Base-by-base conservation (phyloP, 2,888 invertebrate species). In the Neoscelio sp. region DNA sequence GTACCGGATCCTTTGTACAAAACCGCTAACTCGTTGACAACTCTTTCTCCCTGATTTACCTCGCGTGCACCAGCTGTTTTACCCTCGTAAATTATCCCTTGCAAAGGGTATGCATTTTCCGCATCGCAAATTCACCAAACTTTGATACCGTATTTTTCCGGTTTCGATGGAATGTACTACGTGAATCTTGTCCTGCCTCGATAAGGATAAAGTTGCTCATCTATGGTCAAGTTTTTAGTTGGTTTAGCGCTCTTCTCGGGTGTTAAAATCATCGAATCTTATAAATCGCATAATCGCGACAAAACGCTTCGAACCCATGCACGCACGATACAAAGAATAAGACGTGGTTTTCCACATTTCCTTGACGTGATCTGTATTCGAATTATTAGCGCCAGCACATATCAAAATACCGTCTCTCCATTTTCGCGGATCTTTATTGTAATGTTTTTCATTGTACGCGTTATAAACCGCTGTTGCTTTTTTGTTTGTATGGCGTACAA, bases 121-220 rank as follows among this genome's bases (percentile, higher is more conserved):
- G 84, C 76, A 75, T 87, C 82, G 35, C 84, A 84, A 46, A 84
- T 76, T 85, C 86, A 86, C 81, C 82, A 86, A 44, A 74, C n/a
- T 80, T 78, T 68, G 79, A 60, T 67, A 33, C 67, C 46, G 10
- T 46, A 46, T 26, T 42, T 18, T 42, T 4, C 28, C 28, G 28
- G 7, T 28, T 85, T 83, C 4, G 83, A 83, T 13, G 83, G 82
- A 8, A 85, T 82, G 52, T 83, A 83, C 74, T 86, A 82, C 0
- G 82, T 85, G 52, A 86, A 86, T 56, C 58, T 58, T 17, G 83
- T 84, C 20, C 81, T 77, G n/a, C 84, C 83, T n/a, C 85, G 80
- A 56, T 68, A 87, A 15, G 85, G 82, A 82, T 71, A 86, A 18
- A 86, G 80, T 70, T 87, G 85, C 56, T 87, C 85, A 56, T 87